Conservation (phyloP, 2,113 vertebrate species). For the Apodemus speciosus region DNA sequence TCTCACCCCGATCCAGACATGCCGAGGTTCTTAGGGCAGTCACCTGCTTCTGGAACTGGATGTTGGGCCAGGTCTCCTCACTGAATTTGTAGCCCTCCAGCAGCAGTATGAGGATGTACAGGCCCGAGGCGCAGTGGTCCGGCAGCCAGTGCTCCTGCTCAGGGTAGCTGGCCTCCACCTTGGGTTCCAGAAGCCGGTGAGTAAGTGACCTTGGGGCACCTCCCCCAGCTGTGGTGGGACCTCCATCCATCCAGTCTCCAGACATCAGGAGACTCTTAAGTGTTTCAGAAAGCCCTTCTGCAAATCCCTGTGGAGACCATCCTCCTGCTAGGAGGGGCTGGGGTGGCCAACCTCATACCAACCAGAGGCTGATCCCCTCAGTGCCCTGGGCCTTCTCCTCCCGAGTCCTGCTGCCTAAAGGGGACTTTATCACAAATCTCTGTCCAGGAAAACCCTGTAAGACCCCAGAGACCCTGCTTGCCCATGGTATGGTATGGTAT, state of each 20-base stretch:
- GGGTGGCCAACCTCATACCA: fast-evolving
- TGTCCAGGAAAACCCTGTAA: slow-evolving; percentile 73
- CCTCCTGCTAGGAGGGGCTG: neutral
- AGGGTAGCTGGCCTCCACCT: slow-evolving; percentile 48
- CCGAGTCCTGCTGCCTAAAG: slow-evolving; percentile 70
- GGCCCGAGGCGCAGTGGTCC: slow-evolving; percentile 86
- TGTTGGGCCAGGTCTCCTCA: slow-evolving; percentile 80
- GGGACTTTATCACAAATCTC: slow-evolving; percentile 81
- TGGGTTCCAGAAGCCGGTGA: neutral
- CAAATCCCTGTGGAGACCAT: neutral
- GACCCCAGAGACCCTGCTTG: slow-evolving; percentile 61
- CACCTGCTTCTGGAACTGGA: slow-evolving; percentile 90
- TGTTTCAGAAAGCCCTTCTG: neutral
- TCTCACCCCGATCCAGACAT: fast-evolving
- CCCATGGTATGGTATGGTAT: neutral
- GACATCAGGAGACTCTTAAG: too few relatives aligned
- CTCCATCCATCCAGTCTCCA: neutral
- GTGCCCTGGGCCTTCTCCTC: too few relatives aligned
- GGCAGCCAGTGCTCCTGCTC: slow-evolving; percentile 70
- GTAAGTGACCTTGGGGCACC: neutral
- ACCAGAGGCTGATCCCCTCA: fast-evolving
- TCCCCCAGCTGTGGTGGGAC: neutral
- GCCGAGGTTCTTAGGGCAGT: fast-evolving
- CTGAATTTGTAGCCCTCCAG: slow-evolving; percentile 88
- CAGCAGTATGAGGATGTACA: slow-evolving; percentile 87